These are phyloP conservation scores for Campoletis raptor DNA, from an alignment of 2,888 invertebrate species.

Conservation along the genomic window DNA sequence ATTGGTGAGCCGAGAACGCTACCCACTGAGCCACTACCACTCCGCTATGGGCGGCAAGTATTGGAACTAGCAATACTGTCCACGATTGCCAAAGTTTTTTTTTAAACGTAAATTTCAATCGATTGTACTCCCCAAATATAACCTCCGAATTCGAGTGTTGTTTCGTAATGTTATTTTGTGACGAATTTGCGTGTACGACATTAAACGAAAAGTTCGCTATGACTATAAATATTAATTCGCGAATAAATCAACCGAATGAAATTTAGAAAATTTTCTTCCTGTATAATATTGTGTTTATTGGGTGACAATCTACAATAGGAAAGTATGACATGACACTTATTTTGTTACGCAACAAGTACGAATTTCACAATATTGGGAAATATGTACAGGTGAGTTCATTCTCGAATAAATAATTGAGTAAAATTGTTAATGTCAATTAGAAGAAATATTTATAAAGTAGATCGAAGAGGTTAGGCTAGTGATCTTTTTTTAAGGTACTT, in stretches of 20 bases:
- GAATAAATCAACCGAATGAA: not conserved
- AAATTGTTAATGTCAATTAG: not conserved
- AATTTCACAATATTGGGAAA: not conserved
- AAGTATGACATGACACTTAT: not conserved
- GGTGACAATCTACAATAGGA: not conserved
- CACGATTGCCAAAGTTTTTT: not conserved
- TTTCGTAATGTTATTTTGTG: slow-evolving; percentile 57
- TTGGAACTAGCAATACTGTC: not conserved
- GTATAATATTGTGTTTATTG: not conserved
- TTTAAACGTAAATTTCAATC: not conserved
- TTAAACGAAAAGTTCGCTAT: not conserved
- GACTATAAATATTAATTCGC: not conserved
- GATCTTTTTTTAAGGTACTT: not conserved
- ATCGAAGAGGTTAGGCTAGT: not conserved
- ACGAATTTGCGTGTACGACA: not conserved
- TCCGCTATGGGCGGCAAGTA: no score
- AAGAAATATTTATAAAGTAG: not conserved
- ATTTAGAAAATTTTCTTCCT: not conserved
- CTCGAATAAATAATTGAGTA: no score
- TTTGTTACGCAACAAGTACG: slow-evolving; percentile 6
- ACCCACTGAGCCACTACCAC: no score
- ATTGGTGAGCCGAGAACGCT: no score
- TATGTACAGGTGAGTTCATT: slow-evolving; percentile 53
- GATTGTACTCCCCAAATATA: slow-evolving; percentile 7
- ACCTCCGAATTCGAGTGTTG: slow-evolving; percentile 10